These are phyloP conservation scores for Eudasyphora cyanicolor DNA, from an alignment of 2,888 invertebrate species.

Conservation along the genomic window DNA sequence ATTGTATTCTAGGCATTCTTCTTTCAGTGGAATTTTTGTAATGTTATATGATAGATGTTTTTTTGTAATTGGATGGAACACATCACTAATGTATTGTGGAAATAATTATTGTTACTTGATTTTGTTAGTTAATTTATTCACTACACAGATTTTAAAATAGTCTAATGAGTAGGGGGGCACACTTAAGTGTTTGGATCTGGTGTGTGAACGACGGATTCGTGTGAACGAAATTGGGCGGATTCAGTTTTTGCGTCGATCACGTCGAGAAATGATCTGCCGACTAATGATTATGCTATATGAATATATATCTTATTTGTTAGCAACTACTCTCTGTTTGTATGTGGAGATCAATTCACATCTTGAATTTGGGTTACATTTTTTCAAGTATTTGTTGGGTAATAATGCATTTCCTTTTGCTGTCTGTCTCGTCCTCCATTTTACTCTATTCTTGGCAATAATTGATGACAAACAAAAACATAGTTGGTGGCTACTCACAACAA, in stretches of 20 bases:
- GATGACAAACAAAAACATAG: not conserved
- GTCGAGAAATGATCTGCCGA: too few species aligned
- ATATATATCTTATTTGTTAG: too few species aligned
- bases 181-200: too few species aligned
- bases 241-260: too few species aligned
- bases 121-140: too few species aligned
- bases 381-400: constrained; percentile 67
- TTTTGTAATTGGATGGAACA: not conserved
- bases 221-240: not conserved
- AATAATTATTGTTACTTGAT: too few species aligned
- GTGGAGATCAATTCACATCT: constrained; percentile 65
- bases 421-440: constrained; percentile 8
- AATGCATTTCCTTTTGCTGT: constrained; percentile 64
- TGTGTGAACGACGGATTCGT: not conserved
- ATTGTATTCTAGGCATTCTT: too few species aligned
- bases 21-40: not conserved
- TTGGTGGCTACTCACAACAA: not conserved
- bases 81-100: too few species aligned
- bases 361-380: constrained; percentile 66
- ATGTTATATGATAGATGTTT: not conserved
- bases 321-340: not conserved
- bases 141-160: too few species aligned
- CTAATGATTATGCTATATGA: too few species aligned
- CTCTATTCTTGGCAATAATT: not conserved
- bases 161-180: not conserved